Percentiles rank a stretch among this genome's conserved stretches.
These are phyloP conservation scores for Volucella zonaria DNA, from an alignment of 2,888 invertebrate genomes.

Conservation along the genomic window DNA sequence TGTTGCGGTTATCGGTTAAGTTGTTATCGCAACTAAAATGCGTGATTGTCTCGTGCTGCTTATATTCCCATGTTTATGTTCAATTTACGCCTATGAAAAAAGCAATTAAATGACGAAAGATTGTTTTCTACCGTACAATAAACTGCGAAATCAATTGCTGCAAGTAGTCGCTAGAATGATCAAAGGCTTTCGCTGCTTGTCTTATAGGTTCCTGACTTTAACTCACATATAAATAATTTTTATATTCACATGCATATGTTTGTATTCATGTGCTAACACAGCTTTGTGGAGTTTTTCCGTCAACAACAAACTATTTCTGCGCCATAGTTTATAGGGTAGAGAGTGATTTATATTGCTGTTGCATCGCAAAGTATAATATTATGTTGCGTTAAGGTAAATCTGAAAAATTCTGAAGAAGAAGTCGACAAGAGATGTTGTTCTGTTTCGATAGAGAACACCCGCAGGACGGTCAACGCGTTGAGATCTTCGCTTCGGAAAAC, in stretches of 20 bases:
- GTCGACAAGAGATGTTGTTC: no score
- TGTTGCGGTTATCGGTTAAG: not conserved
- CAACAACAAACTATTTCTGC: slow-evolving; percentile 28
- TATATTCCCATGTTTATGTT: not conserved
- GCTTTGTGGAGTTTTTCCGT: slow-evolving; percentile 30
- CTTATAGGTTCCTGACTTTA: not conserved
- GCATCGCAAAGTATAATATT: not conserved
- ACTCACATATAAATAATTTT: not conserved
- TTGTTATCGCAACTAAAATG: slow-evolving; percentile 21
- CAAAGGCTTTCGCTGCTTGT: not conserved
- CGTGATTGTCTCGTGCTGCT: slow-evolving; percentile 51
- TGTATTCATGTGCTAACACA: not conserved
- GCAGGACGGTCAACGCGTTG: no score
- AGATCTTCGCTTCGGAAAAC: no score
- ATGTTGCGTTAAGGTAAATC: not conserved
- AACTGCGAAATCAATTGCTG: not conserved
- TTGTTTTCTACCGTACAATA: not conserved
- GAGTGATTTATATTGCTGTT: not conserved
- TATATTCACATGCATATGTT: not conserved
- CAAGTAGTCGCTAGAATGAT: not conserved
- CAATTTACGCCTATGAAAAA: not conserved
- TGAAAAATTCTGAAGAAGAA: no score
- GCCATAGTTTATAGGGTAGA: not conserved
- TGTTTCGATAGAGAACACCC: no score
- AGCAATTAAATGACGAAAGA: not conserved